A percentile compares a stretch with the other conserved stretches of the same genome.
These are phyloP conservation scores for Cotesia congregata DNA, from an alignment of 2,888 invertebrate species.

Conservation along the genomic window DNA sequence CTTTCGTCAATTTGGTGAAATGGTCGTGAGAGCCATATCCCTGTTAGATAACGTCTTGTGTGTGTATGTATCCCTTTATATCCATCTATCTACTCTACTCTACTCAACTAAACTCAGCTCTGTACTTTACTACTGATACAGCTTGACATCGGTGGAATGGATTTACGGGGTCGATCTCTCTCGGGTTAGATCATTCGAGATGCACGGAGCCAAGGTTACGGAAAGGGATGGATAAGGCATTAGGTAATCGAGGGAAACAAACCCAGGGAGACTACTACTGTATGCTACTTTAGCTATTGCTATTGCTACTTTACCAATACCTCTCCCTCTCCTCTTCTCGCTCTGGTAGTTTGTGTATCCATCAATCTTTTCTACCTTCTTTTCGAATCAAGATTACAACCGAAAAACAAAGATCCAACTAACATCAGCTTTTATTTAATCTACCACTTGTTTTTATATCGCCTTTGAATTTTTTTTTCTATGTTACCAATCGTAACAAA, in stretches of 20 bases:
- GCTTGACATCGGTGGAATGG: slow-evolving; percentile 29
- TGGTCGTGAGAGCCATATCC: neutral
- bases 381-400: neutral
- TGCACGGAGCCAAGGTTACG: slow-evolving; percentile 12
- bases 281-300: slow-evolving; percentile 10
- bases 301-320: neutral
- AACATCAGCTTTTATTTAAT: slow-evolving; percentile 1
- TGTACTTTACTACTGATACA: slow-evolving; percentile 23
- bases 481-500: neutral
- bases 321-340: neutral
- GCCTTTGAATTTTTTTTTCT: neutral
- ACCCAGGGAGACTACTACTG: slow-evolving; percentile 16
- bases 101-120: slow-evolving; percentile 29
- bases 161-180: slow-evolving; percentile 29
- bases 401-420: neutral
- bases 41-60: neutral
- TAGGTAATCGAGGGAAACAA: slow-evolving; percentile 40
- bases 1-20: neutral
- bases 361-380: neutral
- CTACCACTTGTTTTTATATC: neutral
- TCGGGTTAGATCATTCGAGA: slow-evolving; percentile 18
- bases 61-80: slow-evolving; percentile 38
- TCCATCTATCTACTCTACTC: slow-evolving; percentile 31
- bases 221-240: slow-evolving; percentile 34
- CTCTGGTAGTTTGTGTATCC: neutral